phyloP scores from a whole-genome alignment of 2,113 vertebrate genomes.

The Sterrhoptilus dennistouni region DNA sequence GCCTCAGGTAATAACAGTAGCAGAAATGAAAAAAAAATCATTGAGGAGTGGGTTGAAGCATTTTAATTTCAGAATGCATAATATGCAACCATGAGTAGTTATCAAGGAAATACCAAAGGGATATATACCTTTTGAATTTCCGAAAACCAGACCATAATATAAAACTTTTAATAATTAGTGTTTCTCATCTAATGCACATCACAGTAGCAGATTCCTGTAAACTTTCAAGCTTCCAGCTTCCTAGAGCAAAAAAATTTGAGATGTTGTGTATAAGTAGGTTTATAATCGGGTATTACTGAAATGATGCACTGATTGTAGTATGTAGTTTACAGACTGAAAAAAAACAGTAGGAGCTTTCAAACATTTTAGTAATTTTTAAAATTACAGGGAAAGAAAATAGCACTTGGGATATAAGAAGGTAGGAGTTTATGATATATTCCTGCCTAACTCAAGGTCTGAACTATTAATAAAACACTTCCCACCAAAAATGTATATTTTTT shows the following conservation, averaged over 20 bases:
- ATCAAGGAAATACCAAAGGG: neutral
- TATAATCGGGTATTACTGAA: neutral
- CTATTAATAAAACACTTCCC: neutral
- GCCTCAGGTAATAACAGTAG: neutral
- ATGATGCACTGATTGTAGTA: neutral
- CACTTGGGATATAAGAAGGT: neutral
- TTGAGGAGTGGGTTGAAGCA: neutral
- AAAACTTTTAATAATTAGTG: neutral
- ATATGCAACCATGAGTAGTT: neutral
- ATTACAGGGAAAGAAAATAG: neutral
- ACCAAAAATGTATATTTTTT: neutral
- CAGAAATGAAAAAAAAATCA: neutral
- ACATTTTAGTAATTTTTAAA: neutral
- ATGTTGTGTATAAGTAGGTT: neutral
- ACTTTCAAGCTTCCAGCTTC: neutral
- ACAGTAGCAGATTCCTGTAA: neutral
- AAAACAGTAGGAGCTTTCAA: neutral
- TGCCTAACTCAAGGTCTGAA: neutral
- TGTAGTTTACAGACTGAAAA: neutral
- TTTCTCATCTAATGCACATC: neutral
- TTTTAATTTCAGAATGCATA: neutral
- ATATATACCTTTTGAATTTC: neutral
- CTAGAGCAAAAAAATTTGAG: neutral
- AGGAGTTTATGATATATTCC: neutral
- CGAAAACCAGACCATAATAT: neutral